A percentile compares a stretch with the other conserved stretches of the same genome.
Conservation (phyloP, 2,888 invertebrate species). For the Nebria brevicollis region DNA sequence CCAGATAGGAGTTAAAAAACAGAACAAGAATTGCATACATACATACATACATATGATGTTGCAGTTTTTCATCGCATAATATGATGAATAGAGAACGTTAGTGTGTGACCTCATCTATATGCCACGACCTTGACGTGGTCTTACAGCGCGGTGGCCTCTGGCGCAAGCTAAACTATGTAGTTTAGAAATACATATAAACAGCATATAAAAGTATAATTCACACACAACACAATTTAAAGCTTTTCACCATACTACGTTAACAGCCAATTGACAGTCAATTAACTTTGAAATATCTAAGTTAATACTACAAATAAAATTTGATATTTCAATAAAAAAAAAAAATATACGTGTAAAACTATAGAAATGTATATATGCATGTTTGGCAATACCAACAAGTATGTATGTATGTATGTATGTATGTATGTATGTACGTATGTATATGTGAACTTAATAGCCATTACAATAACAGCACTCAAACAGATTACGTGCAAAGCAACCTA, state of each 20-base stretch:
- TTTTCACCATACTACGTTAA: too few species aligned
- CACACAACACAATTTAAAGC: background rate
- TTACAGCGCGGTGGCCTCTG: slow-evolving; percentile 32
- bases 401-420: background rate
- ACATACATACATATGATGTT: background rate
- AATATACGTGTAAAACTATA: too few species aligned
- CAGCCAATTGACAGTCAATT: too few species aligned
- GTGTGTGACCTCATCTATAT: slow-evolving; percentile 44
- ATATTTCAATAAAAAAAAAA: too few species aligned
- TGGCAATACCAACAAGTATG: background rate
- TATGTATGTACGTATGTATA: background rate
- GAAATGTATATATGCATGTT: background rate
- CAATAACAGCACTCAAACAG: slow-evolving; percentile 41
- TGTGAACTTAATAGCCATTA: slow-evolving; percentile 40
- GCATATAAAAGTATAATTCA: slow-evolving; percentile 6
- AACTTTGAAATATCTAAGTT: too few species aligned
- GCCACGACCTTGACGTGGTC: slow-evolving; percentile 44
- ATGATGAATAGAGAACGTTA: slow-evolving; percentile 47
- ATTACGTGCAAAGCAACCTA: slow-evolving; percentile 37
- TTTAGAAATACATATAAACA: slow-evolving; percentile 4
- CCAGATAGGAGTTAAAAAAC: too few species aligned
- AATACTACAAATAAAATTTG: too few species aligned
- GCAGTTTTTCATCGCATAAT: background rate
- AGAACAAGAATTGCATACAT: too few species aligned
- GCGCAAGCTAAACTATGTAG: slow-evolving; percentile 26